Evolutionary conservation across 2,888 invertebrate genomes (phyloP).

Genomic region (Torymus texanus): DNA sequence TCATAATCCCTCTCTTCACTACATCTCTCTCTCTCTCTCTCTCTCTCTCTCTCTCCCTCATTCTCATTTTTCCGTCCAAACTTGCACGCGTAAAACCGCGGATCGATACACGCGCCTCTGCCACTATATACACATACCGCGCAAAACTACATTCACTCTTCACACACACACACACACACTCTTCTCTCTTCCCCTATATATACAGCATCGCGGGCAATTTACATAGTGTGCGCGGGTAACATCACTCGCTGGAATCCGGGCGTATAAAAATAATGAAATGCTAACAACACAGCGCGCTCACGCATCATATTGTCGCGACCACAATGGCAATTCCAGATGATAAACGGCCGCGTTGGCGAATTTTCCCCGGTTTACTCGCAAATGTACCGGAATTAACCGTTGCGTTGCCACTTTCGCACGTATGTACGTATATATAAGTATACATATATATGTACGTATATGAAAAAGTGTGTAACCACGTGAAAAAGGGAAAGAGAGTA

Average conservation of each 20-base stretch:
- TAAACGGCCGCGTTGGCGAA: conserved; percentile 65
- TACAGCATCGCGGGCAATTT: conserved; percentile 1
- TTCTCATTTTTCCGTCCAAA: conserved; percentile 6
- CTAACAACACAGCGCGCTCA: conserved; percentile 63
- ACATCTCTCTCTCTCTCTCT: background rate
- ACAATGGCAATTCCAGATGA: conserved; percentile 74
- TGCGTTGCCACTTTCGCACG: conserved; percentile 20
- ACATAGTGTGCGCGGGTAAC: background rate
- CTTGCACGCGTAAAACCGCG: conserved; percentile 18
- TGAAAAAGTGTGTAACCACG: conserved; percentile 54
- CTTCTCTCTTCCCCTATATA: background rate
- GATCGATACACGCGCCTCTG: conserved; percentile 20
- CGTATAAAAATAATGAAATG: conserved; percentile 68
- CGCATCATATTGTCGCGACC: conserved; percentile 73
- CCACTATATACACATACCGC: background rate
- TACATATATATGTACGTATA: background rate
- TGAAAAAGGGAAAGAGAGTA: conserved; percentile 68
- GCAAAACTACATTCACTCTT: background rate
- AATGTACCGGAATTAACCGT: conserved; percentile 74
- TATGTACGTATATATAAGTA: too few relatives aligned
- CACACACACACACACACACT: background rate
- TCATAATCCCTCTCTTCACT: background rate
- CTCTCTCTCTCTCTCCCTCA: background rate
- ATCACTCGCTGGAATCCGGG: background rate
- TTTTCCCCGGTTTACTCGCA: conserved; percentile 60